phyloP scores from a whole-genome alignment of 2,797 vertebrate species.

The Rhodeus uyekii region DNA sequence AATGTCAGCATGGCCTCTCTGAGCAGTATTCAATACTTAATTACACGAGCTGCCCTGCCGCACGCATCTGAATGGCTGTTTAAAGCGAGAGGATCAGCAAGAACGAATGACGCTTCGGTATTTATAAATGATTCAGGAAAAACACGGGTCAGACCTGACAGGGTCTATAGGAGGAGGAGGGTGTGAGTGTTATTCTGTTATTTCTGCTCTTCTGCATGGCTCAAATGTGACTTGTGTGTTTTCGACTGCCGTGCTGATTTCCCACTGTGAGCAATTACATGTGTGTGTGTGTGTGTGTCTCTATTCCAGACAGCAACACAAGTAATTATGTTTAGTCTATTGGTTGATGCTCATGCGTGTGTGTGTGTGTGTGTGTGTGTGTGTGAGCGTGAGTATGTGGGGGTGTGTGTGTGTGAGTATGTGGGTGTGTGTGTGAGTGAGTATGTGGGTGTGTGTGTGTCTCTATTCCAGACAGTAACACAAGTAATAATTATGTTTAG shows the following conservation, averaged over 20 bases:
- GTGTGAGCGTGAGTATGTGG: no score
- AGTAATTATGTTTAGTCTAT: conserved; percentile 27
- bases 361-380: neutral
- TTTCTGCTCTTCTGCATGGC: conserved; percentile 30
- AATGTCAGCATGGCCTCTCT: conserved; percentile 57
- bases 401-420: no score
- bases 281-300: conserved; percentile 30
- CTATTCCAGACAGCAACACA: conserved; percentile 13
- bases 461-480: conserved; percentile 13
- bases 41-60: conserved; percentile 45
- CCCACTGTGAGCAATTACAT: conserved; percentile 39
- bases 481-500: conserved; percentile 26
- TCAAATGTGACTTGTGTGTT: conserved; percentile 13
- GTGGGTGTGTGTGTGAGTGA: neutral
- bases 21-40: conserved; percentile 60
- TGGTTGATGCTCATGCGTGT: neutral
- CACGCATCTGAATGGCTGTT: conserved; percentile 53
- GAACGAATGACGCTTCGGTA: neutral
- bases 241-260: conserved; percentile 13
- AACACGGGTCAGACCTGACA: neutral
- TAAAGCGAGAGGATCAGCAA: conserved; percentile 45
- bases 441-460: neutral
- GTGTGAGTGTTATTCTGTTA: no score
- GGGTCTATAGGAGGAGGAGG: neutral
- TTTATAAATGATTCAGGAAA: neutral